Conservation (phyloP, 1,140 invertebrate species). For the Cheumatopsyche charites region DNA sequence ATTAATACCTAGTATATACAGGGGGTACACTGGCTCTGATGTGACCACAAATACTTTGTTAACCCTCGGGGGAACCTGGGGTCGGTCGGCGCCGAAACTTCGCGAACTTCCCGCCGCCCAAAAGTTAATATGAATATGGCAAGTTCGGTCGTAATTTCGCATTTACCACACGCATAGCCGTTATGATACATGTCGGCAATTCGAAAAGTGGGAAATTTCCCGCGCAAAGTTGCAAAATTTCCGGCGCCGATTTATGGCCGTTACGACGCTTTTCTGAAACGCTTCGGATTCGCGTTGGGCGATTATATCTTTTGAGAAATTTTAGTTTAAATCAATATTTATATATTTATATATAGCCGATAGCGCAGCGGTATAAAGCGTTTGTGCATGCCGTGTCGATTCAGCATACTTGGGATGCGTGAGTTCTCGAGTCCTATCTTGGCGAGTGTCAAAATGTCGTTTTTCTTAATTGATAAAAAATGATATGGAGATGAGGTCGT, state of each 20-base stretch:
- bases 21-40: slow-evolving; percentile 13
- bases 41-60: slow-evolving; percentile 45
- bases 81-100: slow-evolving; percentile 35
- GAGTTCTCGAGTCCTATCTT: too few relatives aligned
- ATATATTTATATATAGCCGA: too few relatives aligned
- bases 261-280: not conserved
- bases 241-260: slow-evolving; percentile 3
- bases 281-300: not conserved
- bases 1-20: slow-evolving; percentile 12
- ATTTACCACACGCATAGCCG: slow-evolving; percentile 7
- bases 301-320: too few relatives aligned
- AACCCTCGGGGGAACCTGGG: slow-evolving; percentile 36
- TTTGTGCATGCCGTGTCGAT: too few relatives aligned
- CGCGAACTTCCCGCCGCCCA: slow-evolving; percentile 32
- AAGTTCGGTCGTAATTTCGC: slow-evolving; percentile 40
- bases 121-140: slow-evolving; percentile 47
- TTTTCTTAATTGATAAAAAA: too few relatives aligned
- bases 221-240: too few relatives aligned
- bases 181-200: slow-evolving; percentile 3
- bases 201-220: not conserved
- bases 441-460: too few relatives aligned
- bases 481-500: too few relatives aligned
- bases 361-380: too few relatives aligned
- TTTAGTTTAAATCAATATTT: too few relatives aligned
- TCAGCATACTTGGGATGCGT: too few relatives aligned